Evolutionary conservation across 2,888 invertebrate species (phyloP).

Genomic region (Hanleya hanleyi): DNA sequence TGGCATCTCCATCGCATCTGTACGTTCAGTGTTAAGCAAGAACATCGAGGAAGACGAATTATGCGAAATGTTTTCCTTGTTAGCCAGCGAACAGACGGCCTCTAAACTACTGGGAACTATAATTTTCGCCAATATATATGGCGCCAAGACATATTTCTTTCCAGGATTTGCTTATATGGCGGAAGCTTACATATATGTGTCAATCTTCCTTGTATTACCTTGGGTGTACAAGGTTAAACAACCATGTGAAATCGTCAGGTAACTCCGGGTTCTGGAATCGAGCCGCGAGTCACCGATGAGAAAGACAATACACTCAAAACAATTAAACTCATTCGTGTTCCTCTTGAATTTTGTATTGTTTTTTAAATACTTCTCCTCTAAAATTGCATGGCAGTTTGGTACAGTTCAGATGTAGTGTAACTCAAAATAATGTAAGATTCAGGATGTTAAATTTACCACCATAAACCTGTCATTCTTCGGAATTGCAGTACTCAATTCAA

Average conservation of each 20-base stretch:
- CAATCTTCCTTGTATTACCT: slow-evolving; percentile 43
- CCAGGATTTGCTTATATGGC: slow-evolving; percentile 65
- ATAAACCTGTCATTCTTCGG: too few species aligned
- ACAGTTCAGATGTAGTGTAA: too few species aligned
- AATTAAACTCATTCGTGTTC: too few species aligned
- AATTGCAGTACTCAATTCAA: too few species aligned
- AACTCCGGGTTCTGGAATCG: too few species aligned
- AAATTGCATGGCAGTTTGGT: too few species aligned
- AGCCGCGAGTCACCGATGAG: too few species aligned
- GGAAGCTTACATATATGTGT: slow-evolving; percentile 56
- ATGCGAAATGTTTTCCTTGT: slow-evolving; percentile 68
- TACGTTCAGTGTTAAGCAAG: slow-evolving; percentile 70
- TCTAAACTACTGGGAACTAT: slow-evolving; percentile 66
- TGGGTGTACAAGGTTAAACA: slow-evolving; percentile 44
- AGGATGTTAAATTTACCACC: too few species aligned
- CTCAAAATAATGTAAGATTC: too few species aligned
- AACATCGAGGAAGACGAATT: slow-evolving; percentile 65
- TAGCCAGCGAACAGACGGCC: slow-evolving; percentile 67
- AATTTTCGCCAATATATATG: slow-evolving; percentile 66
- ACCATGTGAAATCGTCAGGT: slow-evolving; percentile 35
- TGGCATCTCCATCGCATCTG: slow-evolving; percentile 65
- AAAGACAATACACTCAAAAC: too few species aligned
- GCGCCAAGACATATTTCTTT: slow-evolving; percentile 60
- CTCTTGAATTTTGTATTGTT: too few species aligned
- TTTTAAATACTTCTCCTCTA: too few species aligned